A percentile compares a stretch with the other conserved stretches of the same genome.
Evolutionary conservation across 2,113 vertebrate species (phyloP).

Genomic region (Bos taurus): DNA sequence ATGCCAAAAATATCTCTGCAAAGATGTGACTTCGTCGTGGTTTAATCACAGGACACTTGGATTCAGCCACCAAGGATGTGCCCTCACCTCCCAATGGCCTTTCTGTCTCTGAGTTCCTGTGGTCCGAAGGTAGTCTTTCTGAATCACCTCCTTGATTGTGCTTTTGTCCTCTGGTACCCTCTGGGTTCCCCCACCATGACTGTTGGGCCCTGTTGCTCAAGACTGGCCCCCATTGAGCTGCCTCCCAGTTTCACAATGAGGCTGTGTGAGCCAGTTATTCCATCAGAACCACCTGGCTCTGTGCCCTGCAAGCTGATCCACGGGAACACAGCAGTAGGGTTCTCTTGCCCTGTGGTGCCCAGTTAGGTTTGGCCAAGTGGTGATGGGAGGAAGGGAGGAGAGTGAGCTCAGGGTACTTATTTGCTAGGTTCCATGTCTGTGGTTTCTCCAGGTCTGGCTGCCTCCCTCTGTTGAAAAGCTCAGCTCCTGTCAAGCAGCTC

Average conservation of each 20-base stretch:
- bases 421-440: background rate
- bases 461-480: background rate
- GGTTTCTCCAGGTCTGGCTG: background rate
- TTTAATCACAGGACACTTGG: background rate
- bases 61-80: background rate
- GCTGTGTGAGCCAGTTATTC: background rate
- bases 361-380: background rate
- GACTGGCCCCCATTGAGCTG: background rate
- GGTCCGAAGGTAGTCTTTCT: background rate
- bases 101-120: background rate
- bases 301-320: background rate
- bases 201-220: background rate
- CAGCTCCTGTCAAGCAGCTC: background rate
- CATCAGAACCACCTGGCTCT: background rate
- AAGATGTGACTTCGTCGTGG: background rate
- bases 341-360: background rate
- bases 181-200: background rate
- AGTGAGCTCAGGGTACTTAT: background rate
- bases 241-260: background rate
- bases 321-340: background rate
- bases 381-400: background rate
- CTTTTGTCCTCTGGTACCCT: background rate
- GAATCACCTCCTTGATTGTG: background rate
- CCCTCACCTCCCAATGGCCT: background rate
- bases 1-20: constrained; percentile 16